phyloP scores from a whole-genome alignment of 2,113 vertebrate genomes.

The Aphelocoma coerulescens region DNA sequence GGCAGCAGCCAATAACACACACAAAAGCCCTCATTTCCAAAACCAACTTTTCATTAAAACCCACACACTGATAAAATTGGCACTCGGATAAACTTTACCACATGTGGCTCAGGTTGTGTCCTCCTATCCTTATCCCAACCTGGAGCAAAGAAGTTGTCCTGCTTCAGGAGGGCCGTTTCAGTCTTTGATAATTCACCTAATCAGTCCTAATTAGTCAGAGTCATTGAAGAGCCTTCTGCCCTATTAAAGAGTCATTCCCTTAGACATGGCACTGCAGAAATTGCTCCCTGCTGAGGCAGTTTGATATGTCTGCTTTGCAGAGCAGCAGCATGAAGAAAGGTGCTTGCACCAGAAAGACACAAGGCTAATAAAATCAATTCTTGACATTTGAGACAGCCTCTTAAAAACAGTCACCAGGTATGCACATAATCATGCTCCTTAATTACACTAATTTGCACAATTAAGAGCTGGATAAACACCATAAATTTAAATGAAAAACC shows the following conservation, averaged over 20 bases:
- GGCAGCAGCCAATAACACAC: not conserved
- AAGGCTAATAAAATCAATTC: not conserved
- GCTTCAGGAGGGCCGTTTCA: not conserved
- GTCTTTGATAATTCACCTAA: not conserved
- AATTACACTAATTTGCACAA: slow-evolving; percentile 42
- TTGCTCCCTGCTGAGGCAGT: not conserved
- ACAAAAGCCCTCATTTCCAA: not conserved
- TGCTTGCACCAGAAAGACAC: not conserved
- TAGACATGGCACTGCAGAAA: not conserved
- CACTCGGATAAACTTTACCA: not conserved
- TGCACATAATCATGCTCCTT: not conserved
- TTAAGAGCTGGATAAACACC: slow-evolving; percentile 47
- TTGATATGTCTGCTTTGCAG: not conserved
- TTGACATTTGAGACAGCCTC: not conserved
- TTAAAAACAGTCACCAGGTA: not conserved
- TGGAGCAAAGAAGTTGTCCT: not conserved
- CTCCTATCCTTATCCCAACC: not conserved
- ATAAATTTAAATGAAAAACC: slow-evolving; percentile 19
- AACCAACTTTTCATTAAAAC: not conserved
- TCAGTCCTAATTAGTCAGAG: not conserved
- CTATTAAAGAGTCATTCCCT: not conserved
- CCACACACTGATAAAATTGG: not conserved
- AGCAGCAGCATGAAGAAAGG: not conserved
- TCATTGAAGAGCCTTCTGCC: not conserved
- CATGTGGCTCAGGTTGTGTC: not conserved